These are phyloP conservation scores for Heteractis magnifica DNA, from an alignment of 92 coral and sea anemone species.

Conservation along the genomic window DNA sequence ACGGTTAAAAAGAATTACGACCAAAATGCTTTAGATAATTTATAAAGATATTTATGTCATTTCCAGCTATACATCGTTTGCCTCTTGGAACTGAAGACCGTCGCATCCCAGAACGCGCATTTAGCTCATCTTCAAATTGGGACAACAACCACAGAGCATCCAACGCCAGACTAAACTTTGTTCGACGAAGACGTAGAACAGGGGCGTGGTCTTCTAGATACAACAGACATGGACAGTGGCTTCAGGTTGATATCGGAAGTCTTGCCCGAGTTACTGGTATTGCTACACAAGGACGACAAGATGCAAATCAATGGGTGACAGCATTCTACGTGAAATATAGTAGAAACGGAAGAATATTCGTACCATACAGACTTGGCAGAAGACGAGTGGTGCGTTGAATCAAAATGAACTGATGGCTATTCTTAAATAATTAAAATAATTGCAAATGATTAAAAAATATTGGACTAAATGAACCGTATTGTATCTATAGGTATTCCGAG, in stretches of 20 bases:
- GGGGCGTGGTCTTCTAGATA: constrained; percentile 75
- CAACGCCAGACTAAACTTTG: constrained; percentile 64
- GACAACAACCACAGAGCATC: constrained; percentile 72
- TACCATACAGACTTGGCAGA: constrained; percentile 49
- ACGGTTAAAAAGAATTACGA: too few relatives aligned
- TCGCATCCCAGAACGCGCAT: constrained; percentile 44
- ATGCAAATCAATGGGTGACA: constrained; percentile 57
- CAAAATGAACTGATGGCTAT: not conserved
- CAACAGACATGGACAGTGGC: constrained; percentile 65
- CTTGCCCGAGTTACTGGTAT: constrained; percentile 62
- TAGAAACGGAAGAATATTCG: constrained; percentile 50
- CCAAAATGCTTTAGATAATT: too few relatives aligned
- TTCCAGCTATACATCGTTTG: constrained; percentile 27
- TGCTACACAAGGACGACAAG: constrained; percentile 62
- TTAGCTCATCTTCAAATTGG: constrained; percentile 55
- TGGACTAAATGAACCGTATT: too few relatives aligned
- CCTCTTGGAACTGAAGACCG: constrained; percentile 60
- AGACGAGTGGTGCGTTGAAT: constrained; percentile 42
- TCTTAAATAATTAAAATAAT: too few relatives aligned
- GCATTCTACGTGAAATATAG: constrained; percentile 47
- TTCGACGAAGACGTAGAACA: constrained; percentile 61
- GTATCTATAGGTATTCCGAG: constrained; percentile 12
- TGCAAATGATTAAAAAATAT: too few relatives aligned
- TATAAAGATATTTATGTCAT: not conserved
- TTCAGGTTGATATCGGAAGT: constrained; percentile 67